phyloP scores from a whole-genome alignment of 2,113 vertebrate genomes.

The Hyperopisus bebe region DNA sequence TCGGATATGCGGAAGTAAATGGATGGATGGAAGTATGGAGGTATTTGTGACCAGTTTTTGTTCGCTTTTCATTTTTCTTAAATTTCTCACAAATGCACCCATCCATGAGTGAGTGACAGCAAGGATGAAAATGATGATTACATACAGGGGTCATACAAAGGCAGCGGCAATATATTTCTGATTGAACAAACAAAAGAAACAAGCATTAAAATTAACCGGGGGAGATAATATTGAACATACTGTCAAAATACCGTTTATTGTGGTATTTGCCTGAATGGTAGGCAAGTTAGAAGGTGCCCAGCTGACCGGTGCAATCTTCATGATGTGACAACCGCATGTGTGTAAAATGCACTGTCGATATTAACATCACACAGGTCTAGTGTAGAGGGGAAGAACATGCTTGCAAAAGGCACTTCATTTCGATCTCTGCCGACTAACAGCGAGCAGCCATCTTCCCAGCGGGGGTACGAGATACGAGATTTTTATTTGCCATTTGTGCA shows the following conservation, averaged over 20 bases:
- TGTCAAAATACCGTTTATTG: neutral
- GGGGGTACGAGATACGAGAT: neutral
- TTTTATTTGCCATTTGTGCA: no score
- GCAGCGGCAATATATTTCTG: neutral
- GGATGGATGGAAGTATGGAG: neutral
- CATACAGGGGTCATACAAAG: neutral
- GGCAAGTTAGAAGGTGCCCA: neutral
- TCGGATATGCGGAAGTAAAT: no score
- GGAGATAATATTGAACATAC: neutral
- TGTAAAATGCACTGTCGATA: neutral
- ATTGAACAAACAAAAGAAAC: neutral
- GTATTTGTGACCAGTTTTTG: neutral
- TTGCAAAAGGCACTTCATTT: neutral
- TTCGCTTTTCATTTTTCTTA: neutral
- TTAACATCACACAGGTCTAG: neutral
- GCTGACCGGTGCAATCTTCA: neutral
- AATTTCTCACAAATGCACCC: neutral
- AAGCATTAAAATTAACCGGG: neutral
- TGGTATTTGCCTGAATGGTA: neutral
- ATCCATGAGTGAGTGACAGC: neutral
- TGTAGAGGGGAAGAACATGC: neutral
- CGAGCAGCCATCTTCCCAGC: neutral
- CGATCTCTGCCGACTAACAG: neutral
- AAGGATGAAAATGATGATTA: neutral
- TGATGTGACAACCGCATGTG: neutral